Conservation (phyloP, 2,797 vertebrate species). For the Benthosema pterotum region DNA sequence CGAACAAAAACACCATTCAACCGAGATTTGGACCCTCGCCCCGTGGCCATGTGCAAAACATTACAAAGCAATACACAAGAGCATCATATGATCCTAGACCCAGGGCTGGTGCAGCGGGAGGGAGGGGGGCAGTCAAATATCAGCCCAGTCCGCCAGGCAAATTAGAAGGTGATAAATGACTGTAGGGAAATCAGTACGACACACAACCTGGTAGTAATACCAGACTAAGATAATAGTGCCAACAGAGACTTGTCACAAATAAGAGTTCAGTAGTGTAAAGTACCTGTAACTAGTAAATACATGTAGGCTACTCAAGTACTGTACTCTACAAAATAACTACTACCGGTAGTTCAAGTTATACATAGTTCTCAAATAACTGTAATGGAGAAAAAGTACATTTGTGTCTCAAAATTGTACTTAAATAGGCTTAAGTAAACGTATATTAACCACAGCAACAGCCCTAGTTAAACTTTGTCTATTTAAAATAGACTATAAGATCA, state of each 20-base stretch:
- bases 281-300: too few relatives aligned
- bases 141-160: constrained; percentile 48
- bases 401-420: too few relatives aligned
- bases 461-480: too few relatives aligned
- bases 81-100: constrained; percentile 71
- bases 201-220: constrained; percentile 26
- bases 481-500: too few relatives aligned
- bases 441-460: too few relatives aligned
- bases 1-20: constrained; percentile 77
- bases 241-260: not conserved
- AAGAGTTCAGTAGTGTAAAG: not conserved
- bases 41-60: constrained; percentile 73
- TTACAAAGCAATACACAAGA: constrained; percentile 74
- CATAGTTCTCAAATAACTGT: too few relatives aligned
- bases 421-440: too few relatives aligned
- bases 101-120: constrained; percentile 16
- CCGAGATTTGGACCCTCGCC: constrained; percentile 67
- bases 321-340: too few relatives aligned
- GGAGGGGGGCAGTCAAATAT: constrained; percentile 50
- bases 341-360: too few relatives aligned
- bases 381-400: too few relatives aligned
- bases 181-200: constrained; percentile 37
- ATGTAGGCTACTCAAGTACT: too few relatives aligned
- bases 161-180: constrained; percentile 36
- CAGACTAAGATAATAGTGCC: constrained; percentile 3